Conservation (phyloP, 2,797 vertebrate species). For the Harpagifer antarcticus region DNA sequence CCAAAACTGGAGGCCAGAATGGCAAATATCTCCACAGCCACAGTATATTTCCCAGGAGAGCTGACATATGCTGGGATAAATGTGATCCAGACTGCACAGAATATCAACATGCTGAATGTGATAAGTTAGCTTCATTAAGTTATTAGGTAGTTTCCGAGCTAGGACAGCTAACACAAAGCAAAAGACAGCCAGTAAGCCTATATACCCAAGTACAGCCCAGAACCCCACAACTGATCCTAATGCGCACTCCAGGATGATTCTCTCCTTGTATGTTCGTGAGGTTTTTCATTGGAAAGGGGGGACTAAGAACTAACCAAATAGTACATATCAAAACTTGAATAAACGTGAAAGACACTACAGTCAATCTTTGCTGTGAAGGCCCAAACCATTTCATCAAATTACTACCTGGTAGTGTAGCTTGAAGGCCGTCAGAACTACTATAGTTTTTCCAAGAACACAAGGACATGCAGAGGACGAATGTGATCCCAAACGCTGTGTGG, state of each 20-base stretch:
- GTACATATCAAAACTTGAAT: slow-evolving; percentile 77
- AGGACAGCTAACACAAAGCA: too few relatives aligned
- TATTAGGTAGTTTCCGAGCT: too few relatives aligned
- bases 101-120: too few relatives aligned
- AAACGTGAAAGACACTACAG: slow-evolving; percentile 73
- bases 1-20: slow-evolving; percentile 81
- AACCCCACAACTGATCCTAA: too few relatives aligned
- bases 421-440: slow-evolving; percentile 79
- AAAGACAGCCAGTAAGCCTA: too few relatives aligned
- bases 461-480: slow-evolving; percentile 77
- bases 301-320: slow-evolving; percentile 58
- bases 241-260: too few relatives aligned
- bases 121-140: too few relatives aligned
- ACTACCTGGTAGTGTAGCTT: slow-evolving; percentile 74
- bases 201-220: too few relatives aligned
- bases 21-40: slow-evolving; percentile 81
- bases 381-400: slow-evolving; percentile 81
- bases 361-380: slow-evolving; percentile 72
- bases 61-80: slow-evolving; percentile 71
- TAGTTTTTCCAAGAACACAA: slow-evolving; percentile 75
- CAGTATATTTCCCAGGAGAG: slow-evolving; percentile 79
- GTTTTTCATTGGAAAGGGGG: too few relatives aligned
- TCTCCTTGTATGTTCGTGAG: too few relatives aligned
- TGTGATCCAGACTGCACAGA: too few relatives aligned
- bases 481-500: slow-evolving; percentile 75